Base-by-base conservation (phyloP, 1,140 invertebrate species). In the Plodia interpunctella region DNA sequence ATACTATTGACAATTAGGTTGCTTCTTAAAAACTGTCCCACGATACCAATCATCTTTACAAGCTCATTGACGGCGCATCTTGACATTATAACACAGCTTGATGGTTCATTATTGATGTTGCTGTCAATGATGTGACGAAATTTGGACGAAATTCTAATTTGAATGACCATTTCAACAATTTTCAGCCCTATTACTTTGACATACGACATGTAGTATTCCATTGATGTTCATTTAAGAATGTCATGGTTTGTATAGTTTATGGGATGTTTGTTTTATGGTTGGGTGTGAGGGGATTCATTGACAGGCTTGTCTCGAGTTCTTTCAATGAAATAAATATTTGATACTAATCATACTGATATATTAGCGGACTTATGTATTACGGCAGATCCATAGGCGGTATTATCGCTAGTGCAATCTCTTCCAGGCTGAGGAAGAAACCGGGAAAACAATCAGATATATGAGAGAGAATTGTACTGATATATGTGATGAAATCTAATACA, bases 101-200 rank as follows among this genome's bases (percentile, higher is more conserved):
- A 35, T 35, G 8, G 32, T 9, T 35, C 32, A 35, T 35, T 11
- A 35, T 35, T 35, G 13, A 9, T 35, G 13, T 2, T 11, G 19
- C 30, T 63, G 38, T 63, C 57, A 63, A 52, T 56, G 53, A 59
- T 20, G 57, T 59, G 62, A 63, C 57, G 54, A 63, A 63, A 62
- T 57, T 25, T 8, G 50, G 21, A 25, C 6, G 21, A 25, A 25
- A 25, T 25, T 25, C 21, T 6, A 57, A 44, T 57, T 57, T 28
- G 28, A 59, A 1, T 18, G 11, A 20, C 19, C 8, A 25, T 6
- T 25, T 25, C 44, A 49, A 25, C 9, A 13, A 51, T 49, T 21
- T 6, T 54, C 20, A 5, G 13, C 52, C 54, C 18, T 35, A 55
- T 35, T 17, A 3, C 15, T 11, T 51, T 28, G 52, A 9, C 18